phyloP scores from a whole-genome alignment of 1,140 invertebrate species.

The Zelostemma sp. region DNA sequence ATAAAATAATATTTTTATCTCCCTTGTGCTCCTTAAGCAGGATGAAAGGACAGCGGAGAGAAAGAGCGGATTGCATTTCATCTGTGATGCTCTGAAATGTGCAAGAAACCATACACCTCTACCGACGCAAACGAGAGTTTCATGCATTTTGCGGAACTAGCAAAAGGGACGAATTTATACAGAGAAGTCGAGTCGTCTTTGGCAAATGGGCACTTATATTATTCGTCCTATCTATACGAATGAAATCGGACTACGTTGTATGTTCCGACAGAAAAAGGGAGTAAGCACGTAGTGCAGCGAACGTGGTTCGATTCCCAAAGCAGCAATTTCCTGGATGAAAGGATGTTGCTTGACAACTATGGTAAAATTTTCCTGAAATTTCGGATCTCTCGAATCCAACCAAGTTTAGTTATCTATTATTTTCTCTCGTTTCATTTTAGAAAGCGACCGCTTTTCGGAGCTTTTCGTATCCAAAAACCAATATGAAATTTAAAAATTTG shows the following conservation, averaged over 20 bases:
- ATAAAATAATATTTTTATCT: too few relatives aligned
- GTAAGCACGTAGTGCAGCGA: constrained; percentile 3
- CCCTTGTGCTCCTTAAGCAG: too few relatives aligned
- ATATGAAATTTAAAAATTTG: too few relatives aligned
- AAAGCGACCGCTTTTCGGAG: not conserved
- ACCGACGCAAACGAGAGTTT: not conserved
- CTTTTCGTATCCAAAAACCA: too few relatives aligned
- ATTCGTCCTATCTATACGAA: not conserved
- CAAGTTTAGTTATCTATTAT: not conserved
- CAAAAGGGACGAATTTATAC: not conserved
- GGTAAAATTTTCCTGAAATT: not conserved
- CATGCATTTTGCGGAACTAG: not conserved
- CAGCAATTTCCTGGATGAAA: not conserved
- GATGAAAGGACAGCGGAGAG: too few relatives aligned
- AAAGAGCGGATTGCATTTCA: not conserved
- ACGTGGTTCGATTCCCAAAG: constrained; percentile 3
- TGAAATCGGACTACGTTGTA: not conserved
- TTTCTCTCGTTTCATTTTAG: not conserved
- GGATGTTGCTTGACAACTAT: not conserved
- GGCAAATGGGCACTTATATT: not conserved
- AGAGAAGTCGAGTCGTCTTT: not conserved
- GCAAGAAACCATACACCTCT: not conserved
- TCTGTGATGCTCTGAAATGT: not conserved
- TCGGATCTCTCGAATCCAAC: not conserved
- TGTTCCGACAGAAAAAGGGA: not conserved